Evolutionary conservation across 2,113 vertebrate genomes (phyloP).

Genomic region (Sialia sialis): DNA sequence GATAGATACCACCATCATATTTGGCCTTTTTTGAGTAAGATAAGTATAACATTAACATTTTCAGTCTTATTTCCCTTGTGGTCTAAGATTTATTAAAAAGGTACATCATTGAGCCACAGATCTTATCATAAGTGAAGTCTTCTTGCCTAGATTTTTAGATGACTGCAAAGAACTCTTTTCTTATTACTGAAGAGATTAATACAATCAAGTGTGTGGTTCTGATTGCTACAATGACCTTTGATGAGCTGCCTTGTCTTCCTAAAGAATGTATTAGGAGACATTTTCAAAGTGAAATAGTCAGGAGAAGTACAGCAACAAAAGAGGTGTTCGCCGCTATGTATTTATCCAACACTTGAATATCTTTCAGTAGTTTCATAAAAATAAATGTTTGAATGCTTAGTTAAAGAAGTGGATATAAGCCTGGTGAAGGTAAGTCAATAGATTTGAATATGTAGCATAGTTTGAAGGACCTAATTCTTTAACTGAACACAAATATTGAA

Average conservation of each 20-base stretch:
- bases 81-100: constrained; percentile 40
- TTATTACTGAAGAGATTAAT: constrained; percentile 12
- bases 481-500: neutral
- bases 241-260: neutral
- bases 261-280: neutral
- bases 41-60: neutral
- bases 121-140: neutral
- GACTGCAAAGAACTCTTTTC: neutral
- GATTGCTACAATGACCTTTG: constrained; percentile 9
- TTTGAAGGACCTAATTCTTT: neutral
- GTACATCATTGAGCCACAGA: neutral
- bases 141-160: constrained; percentile 15
- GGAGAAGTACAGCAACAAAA: neutral
- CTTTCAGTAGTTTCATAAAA: neutral
- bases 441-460: neutral
- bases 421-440: neutral
- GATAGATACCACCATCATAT: neutral
- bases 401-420: neutral
- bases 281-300: neutral
- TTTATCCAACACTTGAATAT: neutral
- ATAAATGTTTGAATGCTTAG: neutral
- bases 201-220: neutral
- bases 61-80: constrained; percentile 35
- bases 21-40: neutral
- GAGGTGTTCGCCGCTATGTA: neutral